Evolutionary conservation across 2,888 invertebrate species (phyloP), one percentile per base, ranked within the genome.

Genomic region (Caenorhabditis angaria): DNA sequence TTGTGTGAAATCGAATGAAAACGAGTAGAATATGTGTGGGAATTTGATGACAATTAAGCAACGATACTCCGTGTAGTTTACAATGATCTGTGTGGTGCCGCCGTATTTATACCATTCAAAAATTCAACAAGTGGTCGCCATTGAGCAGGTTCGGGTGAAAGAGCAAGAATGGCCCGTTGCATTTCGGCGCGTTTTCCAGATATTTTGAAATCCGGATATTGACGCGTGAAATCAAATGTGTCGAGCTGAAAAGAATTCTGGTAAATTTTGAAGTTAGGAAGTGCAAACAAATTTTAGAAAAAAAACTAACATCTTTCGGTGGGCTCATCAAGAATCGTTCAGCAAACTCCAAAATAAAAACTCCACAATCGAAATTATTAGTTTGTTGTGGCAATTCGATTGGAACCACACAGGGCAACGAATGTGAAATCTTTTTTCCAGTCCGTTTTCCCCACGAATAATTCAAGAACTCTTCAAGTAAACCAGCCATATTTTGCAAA

Each of bases 301-400:
- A 41, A 29, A 50, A 59, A 57, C 72, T 57, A 65, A 83, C 83
- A 68, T 83, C 76, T 63, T 76, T 71, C 20, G 84, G 83, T 32
- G 84, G 81, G 12, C 61, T 66, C 59, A 78, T 65, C 56, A 85
- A 76, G 76, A 85, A 85, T 20, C 80, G 64, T 51, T 72, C 63
- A 24, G 83, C 83, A 62, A 80, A 83, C 64, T 85, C 85, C 27
- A 82, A 73, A 32, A 82, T 75, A 66, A 70, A 83, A n/a, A 84
- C 69, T 4, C 84, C 85, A 60, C 81, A 80, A 63, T 85, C 85
- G 41, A 74, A 79, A 65, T 72, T 73, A 61, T 81, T 80, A 24
- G 56, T 65, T 62, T 84, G 81, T 48, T 81, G 81, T n/a, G 78
- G 71, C 60, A 80, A 60, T 35, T 66, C 63, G 18, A 25, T 48